Conservation (phyloP, 2,797 vertebrate genomes). For the Phaenicophaeus curvirostris region DNA sequence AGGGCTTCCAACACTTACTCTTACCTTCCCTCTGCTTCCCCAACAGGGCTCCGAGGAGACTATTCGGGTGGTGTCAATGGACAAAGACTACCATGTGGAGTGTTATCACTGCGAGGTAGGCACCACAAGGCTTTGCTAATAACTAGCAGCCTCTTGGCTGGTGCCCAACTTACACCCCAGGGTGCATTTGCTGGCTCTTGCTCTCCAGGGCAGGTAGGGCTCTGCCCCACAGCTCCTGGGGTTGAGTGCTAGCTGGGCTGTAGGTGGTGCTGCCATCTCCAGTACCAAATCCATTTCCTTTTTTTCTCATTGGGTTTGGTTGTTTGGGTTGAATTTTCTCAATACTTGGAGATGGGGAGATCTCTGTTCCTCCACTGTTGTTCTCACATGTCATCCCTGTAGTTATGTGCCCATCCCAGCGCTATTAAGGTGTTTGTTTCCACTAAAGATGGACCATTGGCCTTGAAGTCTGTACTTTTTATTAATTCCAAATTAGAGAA, state of each 20-base stretch:
- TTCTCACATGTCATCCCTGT: background rate
- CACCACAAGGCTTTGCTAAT: background rate
- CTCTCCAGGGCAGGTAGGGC: background rate
- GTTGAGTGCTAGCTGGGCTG: background rate
- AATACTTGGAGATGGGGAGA: background rate
- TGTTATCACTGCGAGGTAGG: constrained; percentile 98
- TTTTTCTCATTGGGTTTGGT: background rate
- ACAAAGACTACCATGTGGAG: constrained; percentile 97
- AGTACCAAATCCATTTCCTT: background rate
- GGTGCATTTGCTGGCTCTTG: background rate
- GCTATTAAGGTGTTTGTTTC: background rate
- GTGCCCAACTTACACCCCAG: background rate
- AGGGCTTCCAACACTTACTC: background rate
- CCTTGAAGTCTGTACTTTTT: background rate
- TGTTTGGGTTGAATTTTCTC: background rate
- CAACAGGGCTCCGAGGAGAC: constrained; percentile 95
- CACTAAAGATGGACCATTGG: background rate
- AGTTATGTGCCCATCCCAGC: background rate
- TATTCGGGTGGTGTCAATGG: constrained; percentile 98
- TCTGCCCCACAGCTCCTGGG: background rate
- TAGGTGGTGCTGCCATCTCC: background rate
- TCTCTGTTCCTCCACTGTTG: background rate
- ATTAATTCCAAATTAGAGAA: background rate
- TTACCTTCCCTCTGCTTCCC: background rate
- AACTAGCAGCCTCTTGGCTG: background rate